Base-by-base conservation (phyloP, 2,888 invertebrate species). In the Coremacera marginata region DNA sequence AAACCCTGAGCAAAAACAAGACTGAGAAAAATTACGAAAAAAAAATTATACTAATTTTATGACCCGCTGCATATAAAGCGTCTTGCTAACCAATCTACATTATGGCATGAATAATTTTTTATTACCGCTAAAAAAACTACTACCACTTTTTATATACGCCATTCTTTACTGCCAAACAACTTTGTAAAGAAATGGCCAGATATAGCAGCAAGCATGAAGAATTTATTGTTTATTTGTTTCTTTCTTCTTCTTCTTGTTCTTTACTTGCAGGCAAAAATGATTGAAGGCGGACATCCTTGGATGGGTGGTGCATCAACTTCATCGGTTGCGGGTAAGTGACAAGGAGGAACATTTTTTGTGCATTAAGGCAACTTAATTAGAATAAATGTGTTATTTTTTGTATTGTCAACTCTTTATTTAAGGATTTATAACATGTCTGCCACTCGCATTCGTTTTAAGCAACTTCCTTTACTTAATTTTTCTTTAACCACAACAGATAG, bases 401-500 rank as follows among this genome's bases (percentile, higher is more conserved):
- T 25, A 37, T 65, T 31, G 65, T 37, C 22, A n/a, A 14, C 51
- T 22, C 16, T 68, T 68, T 37, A n/a, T 9, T 68, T 44, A 49
- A 19, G 9, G 34, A 49, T 70, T 52, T 57, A 31, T 57, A 4
- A 14, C 70, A 62, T 63, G 57, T 73, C 19, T 34, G 51, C 52
- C 34, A 52, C 9, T 25, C n/a, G 71, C 70, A 49, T 55, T n/a
- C 34, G 14, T 71, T 67, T 55, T 57, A 19, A 37, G 65, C 37
- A 37, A 31, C 2, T 63, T 80, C 19, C 73, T 75, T 80, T 74
- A 44, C 57, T 63, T 14, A 31, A 57, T 22, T 71, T 78, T 75
- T 77, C 55, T 37, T 67, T 25, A 55, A 60, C 51, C 49, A 55
- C 68, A 77, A 89, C 94, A 94, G 96, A 96, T 92, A 96, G 96